A percentile compares a stretch with the other conserved stretches of the same genome.
These are phyloP conservation scores for Drosophila simulans DNA, from an alignment of 1,140 invertebrate species.

Conservation along the genomic window DNA sequence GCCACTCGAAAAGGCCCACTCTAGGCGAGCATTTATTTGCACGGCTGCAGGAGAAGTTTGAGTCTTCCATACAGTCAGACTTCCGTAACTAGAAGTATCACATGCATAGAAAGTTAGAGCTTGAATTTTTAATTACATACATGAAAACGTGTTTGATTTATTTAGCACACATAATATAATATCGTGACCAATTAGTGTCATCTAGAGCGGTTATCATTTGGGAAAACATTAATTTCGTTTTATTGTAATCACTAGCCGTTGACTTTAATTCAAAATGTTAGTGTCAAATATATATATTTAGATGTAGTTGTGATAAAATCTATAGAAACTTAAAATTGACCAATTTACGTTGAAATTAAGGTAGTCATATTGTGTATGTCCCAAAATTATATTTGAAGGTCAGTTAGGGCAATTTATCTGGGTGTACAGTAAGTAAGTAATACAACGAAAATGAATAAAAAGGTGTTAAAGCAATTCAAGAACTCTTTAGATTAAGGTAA, in stretches of 20 bases:
- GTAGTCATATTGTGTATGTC: neutral
- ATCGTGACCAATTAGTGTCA: neutral
- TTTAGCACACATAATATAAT: neutral
- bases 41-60: slow-evolving; percentile 8
- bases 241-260: too few relatives aligned
- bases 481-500: too few relatives aligned
- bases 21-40: slow-evolving; percentile 52
- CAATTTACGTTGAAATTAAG: neutral
- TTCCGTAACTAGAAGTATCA: slow-evolving; percentile 11
- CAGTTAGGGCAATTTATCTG: neutral
- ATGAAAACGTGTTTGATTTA: neutral
- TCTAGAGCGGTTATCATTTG: neutral
- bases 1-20: slow-evolving; percentile 63
- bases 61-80: slow-evolving; percentile 3
- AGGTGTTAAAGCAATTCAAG: too few relatives aligned
- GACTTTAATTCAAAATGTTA: neutral
- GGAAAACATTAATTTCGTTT: neutral
- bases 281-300: neutral
- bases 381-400: neutral
- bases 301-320: neutral
- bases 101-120: neutral
- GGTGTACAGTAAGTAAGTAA: neutral
- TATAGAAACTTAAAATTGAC: neutral
- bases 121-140: neutral
- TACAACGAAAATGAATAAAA: neutral